Evolutionary conservation across 1,140 invertebrate genomes (phyloP).

Genomic region (Neotoxoptera formosana): DNA sequence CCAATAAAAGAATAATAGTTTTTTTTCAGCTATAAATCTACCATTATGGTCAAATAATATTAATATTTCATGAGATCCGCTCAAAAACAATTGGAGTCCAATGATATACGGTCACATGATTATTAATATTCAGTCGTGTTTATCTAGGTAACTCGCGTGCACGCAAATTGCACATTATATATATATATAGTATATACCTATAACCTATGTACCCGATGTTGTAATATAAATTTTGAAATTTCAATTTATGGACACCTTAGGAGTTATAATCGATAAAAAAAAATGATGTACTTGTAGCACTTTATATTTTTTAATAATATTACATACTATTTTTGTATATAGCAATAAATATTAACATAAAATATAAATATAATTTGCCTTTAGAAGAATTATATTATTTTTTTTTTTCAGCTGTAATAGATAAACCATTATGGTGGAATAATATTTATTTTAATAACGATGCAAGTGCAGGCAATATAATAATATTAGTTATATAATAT

Average conservation of each 20-base stretch:
- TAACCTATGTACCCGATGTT: not conserved
- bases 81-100: conserved; percentile 23
- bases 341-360: no score
- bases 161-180: not conserved
- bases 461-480: not conserved
- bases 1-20: no score
- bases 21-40: not conserved
- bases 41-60: not conserved
- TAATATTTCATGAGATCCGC: conserved; percentile 24
- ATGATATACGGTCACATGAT: not conserved
- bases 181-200: no score
- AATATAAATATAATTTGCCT: no score
- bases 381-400: no score
- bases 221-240: not conserved
- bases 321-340: not conserved
- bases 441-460: not conserved
- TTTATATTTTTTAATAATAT: not conserved
- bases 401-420: not conserved
- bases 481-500: not conserved
- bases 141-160: not conserved
- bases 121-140: conserved; percentile 26
- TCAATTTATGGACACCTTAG: not conserved
- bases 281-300: not conserved
- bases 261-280: not conserved
- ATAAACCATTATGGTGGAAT: not conserved